phyloP scores from a whole-genome alignment of 2,113 vertebrate genomes.

The Neogale vison region DNA sequence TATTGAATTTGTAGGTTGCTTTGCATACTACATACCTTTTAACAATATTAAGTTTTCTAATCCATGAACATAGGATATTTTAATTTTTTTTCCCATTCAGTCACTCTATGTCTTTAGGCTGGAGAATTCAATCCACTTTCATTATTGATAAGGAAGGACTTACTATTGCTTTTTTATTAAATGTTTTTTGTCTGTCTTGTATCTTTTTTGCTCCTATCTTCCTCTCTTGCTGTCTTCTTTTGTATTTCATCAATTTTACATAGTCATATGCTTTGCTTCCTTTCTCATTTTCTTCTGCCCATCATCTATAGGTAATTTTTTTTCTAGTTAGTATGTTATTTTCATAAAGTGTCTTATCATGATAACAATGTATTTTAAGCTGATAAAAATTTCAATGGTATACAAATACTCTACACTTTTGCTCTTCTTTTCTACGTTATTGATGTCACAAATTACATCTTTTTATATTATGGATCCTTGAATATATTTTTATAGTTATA shows the following conservation, averaged over 20 bases:
- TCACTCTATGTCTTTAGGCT: neutral
- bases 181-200: neutral
- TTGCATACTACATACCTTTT: neutral
- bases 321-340: neutral
- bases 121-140: neutral
- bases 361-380: neutral
- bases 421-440: neutral
- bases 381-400: neutral
- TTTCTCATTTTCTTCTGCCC: neutral
- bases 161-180: neutral
- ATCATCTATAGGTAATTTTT: neutral
- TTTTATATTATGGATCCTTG: neutral
- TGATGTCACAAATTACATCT: neutral
- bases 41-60: neutral
- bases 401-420: neutral
- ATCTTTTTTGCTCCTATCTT: neutral
- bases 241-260: neutral
- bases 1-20: neutral
- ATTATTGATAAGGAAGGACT: neutral
- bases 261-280: neutral
- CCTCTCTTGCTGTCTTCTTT: neutral
- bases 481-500: neutral
- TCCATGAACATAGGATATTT: neutral
- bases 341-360: neutral
- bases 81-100: neutral